Evolutionary conservation across 1,140 invertebrate genomes (phyloP), one percentile per base, ranked within the genome.

Genomic region (Platyura marginata): DNA sequence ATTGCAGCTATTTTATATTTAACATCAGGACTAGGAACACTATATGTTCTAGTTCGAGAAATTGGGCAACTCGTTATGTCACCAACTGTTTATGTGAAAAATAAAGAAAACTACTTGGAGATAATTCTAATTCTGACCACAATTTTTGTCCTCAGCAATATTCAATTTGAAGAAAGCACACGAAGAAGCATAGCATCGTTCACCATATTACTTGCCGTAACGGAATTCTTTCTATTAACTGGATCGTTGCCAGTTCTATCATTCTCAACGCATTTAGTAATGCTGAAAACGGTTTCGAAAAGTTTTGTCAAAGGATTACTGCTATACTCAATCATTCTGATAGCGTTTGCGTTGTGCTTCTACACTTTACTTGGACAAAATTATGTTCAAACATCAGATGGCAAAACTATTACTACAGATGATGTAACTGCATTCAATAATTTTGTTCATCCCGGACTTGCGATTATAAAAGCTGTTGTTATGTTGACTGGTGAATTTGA

Each of bases 401-500:
- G 6, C 6, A n/a, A n/a, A n/a, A n/a, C n/a, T n/a, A n/a, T n/a
- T n/a, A n/a, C n/a, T n/a, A 6, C 25, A 8, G 25, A 29, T 13
- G 25, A 29, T 29, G 25, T 29, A 29, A 13, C 25, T 13, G 25
- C 6, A 29, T 29, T 29, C 13, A 29, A 29, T 29, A 29, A 29
- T 29, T 29, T 29, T 29, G 25, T 29, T 13, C 25, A 29, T 29
- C 25, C 25, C 6, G 25, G 25, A 8, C 6, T 29, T 29, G 25
- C 25, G 13, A 29, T 29, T 13, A 29, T 29, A 8, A 29, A 29
- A 62, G 84, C 81, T 0, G 73, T 83, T 18, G 75, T 84, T 1
- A 87, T 87, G 82, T 65, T 86, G 19, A 85, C 81, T 0, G 83
- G 83, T 9, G 82, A 87, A 58, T 81, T 85, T 48, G 81, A 87